phyloP scores from a whole-genome alignment of 2,888 invertebrate genomes.

The Orthosia cruda region DNA sequence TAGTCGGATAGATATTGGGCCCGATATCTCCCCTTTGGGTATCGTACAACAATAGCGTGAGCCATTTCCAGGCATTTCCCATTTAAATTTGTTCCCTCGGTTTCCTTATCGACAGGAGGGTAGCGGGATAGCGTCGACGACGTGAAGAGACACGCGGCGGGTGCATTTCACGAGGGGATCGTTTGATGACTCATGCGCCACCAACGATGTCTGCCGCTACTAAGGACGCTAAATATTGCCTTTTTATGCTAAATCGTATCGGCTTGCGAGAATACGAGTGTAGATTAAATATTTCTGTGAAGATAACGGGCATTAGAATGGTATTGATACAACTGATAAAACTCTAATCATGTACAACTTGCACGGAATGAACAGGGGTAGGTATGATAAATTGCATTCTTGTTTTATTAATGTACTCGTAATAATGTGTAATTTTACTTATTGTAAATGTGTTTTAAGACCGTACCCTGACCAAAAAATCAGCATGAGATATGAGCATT shows the following conservation, averaged over 20 bases:
- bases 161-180: conserved; percentile 70
- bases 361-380: conserved; percentile 9
- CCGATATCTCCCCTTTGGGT: conserved; percentile 86
- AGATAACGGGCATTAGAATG: conserved; percentile 29
- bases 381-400: conserved; percentile 34
- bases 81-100: conserved; percentile 88
- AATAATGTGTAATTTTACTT: too few relatives aligned
- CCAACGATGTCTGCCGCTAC: conserved; percentile 56
- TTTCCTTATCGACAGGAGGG: conserved; percentile 85
- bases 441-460: too few relatives aligned
- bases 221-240: conserved; percentile 54
- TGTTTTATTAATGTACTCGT: conserved; percentile 8
- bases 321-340: conserved; percentile 39
- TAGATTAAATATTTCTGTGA: conserved; percentile 57
- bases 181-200: conserved; percentile 75
- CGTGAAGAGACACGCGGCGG: conserved; percentile 72
- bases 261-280: conserved; percentile 41
- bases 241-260: conserved; percentile 63
- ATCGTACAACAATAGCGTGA: conserved; percentile 87
- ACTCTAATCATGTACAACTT: conserved; percentile 2
- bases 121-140: conserved; percentile 72
- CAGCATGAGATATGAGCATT: too few relatives aligned
- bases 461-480: too few relatives aligned
- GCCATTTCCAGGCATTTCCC: conserved; percentile 90
- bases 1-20: conserved; percentile 84